A percentile compares a stretch with the other conserved stretches of the same genome.
phyloP scores from a whole-genome alignment of 2,113 vertebrate species.

The Chascanopsetta lugubris region DNA sequence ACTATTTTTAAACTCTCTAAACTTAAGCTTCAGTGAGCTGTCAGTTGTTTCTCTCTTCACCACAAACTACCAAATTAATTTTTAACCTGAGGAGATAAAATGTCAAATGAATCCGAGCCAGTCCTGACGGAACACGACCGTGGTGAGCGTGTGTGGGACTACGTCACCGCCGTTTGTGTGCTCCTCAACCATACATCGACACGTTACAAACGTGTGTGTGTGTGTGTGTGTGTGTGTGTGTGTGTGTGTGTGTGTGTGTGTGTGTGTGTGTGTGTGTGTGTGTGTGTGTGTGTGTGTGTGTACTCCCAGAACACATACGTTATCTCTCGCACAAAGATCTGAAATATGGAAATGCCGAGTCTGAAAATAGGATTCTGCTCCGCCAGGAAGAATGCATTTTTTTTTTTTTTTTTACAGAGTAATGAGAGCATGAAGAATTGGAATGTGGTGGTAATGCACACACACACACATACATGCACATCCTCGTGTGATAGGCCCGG shows the following conservation, averaged over 20 bases:
- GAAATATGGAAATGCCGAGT: constrained; percentile 43
- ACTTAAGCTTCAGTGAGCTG: constrained; percentile 5
- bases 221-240: no score
- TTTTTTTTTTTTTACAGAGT: no score
- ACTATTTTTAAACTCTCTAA: not conserved
- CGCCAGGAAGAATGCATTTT: constrained; percentile 29
- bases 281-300: no score
- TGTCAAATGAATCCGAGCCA: constrained; percentile 6
- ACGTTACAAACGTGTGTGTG: no score
- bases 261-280: no score
- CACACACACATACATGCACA: constrained; percentile 3
- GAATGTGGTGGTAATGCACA: constrained; percentile 2
- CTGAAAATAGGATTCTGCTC: constrained; percentile 55
- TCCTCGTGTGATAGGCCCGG: constrained; percentile 13
- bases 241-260: no score
- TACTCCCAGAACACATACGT: constrained; percentile 6
- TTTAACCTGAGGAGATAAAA: constrained; percentile 24
- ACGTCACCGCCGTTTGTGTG: not conserved
- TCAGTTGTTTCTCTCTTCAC: not conserved
- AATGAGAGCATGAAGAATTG: constrained; percentile 56
- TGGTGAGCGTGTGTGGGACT: not conserved
- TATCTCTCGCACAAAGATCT: constrained; percentile 11
- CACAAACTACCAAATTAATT: constrained; percentile 17
- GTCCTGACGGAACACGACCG: not conserved
- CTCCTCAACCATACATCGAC: not conserved